These are phyloP conservation scores for Thaumetopoea pityocampa DNA, from an alignment of 1,140 invertebrate genomes.

Conservation along the genomic window DNA sequence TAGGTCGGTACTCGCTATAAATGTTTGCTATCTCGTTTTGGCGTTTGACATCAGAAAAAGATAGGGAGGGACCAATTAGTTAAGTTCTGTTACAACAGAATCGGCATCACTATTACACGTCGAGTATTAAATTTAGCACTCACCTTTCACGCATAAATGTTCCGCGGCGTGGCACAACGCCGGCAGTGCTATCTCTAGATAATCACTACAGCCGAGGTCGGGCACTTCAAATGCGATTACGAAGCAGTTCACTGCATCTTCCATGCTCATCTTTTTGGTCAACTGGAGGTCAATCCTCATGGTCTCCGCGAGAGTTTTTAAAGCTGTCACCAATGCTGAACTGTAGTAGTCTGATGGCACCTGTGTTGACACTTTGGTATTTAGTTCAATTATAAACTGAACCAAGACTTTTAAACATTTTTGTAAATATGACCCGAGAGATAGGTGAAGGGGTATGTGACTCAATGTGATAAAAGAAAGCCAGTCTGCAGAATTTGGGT, in stretches of 20 bases:
- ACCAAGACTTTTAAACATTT: not conserved
- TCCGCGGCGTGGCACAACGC: constrained; percentile 87
- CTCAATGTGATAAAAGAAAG: too few relatives aligned
- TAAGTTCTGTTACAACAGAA: too few relatives aligned
- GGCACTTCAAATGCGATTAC: constrained; percentile 94
- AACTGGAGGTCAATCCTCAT: constrained; percentile 85
- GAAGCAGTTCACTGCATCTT: constrained; percentile 85
- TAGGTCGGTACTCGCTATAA: too few relatives aligned
- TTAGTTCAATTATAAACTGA: constrained; percentile 1
- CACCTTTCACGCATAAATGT: constrained; percentile 80
- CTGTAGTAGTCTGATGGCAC: constrained; percentile 74
- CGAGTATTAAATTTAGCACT: too few relatives aligned
- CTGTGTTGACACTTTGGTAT: constrained; percentile 29
- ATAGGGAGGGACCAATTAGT: too few relatives aligned
- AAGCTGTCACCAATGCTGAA: constrained; percentile 86
- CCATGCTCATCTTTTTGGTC: constrained; percentile 72
- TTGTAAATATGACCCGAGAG: not conserved
- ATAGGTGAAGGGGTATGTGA: too few relatives aligned
- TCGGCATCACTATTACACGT: too few relatives aligned
- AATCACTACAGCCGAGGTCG: constrained; percentile 84
- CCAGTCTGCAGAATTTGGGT: too few relatives aligned
- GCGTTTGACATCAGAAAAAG: too few relatives aligned
- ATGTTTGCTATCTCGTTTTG: too few relatives aligned
- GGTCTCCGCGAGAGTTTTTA: constrained; percentile 84
- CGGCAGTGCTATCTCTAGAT: constrained; percentile 88